Base-by-base conservation (phyloP, 2,797 vertebrate species). In the Sebastes kiyomatsui region DNA sequence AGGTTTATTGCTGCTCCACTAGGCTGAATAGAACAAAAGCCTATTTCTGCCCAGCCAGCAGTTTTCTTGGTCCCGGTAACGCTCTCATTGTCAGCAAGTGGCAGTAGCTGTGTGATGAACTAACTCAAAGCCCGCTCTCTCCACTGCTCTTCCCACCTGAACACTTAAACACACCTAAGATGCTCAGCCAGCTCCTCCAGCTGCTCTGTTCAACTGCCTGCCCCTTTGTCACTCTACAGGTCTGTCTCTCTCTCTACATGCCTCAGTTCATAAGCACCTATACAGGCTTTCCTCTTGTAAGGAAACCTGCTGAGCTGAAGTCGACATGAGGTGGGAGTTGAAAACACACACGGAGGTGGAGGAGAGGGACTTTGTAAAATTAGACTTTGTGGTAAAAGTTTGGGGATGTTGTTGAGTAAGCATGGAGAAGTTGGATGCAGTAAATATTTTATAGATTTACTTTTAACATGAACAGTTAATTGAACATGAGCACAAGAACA, bases 11-110 rank as follows among this genome's bases (percentile, higher is more conserved):
- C 83, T 85, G 82, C 87, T 91, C 83, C 77, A 69, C 58, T 83
- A 58, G 77, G 75, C 81, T 92, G 91, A 92, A 91, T 88, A 89
- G 88, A 91, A 90, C 92, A 93, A 91, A 91, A 78, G 59, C 71
- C 54, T 42, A 46, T 90, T 92, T 92, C 72, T 91, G 91, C 92
- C 67, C 8, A 74, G 86, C 84, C 88, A 84, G 93, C 93, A 88
- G 35, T 93, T 95, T 91, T 78, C 59, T 79, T 52, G 80, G 75
- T 84, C 68, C 75, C 67, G 54, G 81, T 79, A 81, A 77, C 12
- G 22, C 72, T 81, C 64, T 82, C 72, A 90, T 92, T 94, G 92
- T 94, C 87, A 86, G 87, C 88, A 80, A 90, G 66, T 73, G 82
- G 79, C 80, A 68, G 67, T 3, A 59, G 64, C 64, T 84, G 74